Evolutionary conservation across 2,888 invertebrate species (phyloP).

Genomic region (Drosophila paracracens): DNA sequence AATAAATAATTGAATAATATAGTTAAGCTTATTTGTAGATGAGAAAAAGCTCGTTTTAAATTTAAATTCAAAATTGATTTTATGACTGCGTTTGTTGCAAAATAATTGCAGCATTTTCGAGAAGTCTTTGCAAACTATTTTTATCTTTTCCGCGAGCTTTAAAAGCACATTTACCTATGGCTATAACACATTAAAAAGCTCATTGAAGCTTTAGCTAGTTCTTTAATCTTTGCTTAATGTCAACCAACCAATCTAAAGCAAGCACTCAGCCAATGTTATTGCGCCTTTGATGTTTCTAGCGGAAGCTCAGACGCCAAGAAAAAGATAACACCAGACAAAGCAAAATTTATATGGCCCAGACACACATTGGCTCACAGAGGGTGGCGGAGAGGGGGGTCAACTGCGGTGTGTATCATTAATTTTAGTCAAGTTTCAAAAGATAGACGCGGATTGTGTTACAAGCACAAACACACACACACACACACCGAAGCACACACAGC

Average conservation of each 20-base stretch:
- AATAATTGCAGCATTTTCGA: neutral
- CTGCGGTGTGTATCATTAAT: conserved; percentile 68
- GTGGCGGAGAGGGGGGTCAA: conserved; percentile 24
- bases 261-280: neutral
- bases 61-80: neutral
- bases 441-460: conserved; percentile 58
- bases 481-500: conserved; percentile 13
- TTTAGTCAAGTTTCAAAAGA: conserved; percentile 61
- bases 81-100: neutral
- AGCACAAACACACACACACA: neutral
- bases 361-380: neutral
- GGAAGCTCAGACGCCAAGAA: conserved; percentile 16
- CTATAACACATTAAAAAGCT: neutral
- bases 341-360: conserved; percentile 4
- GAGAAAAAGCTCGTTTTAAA: neutral
- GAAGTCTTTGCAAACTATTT: neutral
- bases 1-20: neutral
- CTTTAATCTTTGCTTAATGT: neutral
- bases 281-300: neutral
- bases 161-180: neutral
- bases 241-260: neutral
- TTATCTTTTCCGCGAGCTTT: neutral
- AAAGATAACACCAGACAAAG: neutral
- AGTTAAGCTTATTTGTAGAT: neutral
- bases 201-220: neutral